Evolutionary conservation across 2,113 vertebrate genomes (phyloP).

Genomic region (Oxyruncus cristatus): DNA sequence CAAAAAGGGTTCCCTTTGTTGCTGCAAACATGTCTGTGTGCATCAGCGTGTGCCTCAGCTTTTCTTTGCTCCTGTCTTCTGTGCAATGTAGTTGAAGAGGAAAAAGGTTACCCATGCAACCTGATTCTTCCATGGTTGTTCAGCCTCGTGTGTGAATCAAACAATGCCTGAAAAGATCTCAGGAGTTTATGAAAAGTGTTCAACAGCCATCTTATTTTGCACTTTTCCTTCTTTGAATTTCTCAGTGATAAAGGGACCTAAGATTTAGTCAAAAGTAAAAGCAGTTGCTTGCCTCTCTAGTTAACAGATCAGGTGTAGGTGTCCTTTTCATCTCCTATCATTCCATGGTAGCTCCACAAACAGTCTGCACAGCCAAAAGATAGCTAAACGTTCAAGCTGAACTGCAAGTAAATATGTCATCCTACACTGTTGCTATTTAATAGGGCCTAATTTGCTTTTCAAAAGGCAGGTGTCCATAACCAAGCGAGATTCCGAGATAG

Average conservation of each 20-base stretch:
- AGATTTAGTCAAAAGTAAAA: background rate
- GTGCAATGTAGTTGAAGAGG: background rate
- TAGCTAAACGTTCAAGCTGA: background rate
- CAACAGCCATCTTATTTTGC: background rate
- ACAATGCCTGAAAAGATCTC: background rate
- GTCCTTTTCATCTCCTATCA: background rate
- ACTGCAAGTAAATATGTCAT: background rate
- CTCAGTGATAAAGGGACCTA: background rate
- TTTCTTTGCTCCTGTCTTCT: background rate
- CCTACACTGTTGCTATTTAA: background rate
- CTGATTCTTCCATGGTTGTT: background rate
- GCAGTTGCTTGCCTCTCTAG: background rate
- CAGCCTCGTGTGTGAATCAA: background rate
- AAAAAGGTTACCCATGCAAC: background rate
- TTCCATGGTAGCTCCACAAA: background rate
- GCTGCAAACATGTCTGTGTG: background rate
- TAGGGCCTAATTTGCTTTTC: background rate
- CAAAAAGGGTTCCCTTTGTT: background rate
- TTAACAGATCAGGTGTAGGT: background rate
- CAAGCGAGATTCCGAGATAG: background rate
- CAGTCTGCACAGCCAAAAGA: background rate
- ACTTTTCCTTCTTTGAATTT: background rate
- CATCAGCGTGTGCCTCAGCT: background rate
- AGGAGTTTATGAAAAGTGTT: background rate
- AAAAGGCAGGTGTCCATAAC: background rate